Evolutionary conservation across 2,113 vertebrate genomes (phyloP).

Genomic region (Cyanocitta stelleri): DNA sequence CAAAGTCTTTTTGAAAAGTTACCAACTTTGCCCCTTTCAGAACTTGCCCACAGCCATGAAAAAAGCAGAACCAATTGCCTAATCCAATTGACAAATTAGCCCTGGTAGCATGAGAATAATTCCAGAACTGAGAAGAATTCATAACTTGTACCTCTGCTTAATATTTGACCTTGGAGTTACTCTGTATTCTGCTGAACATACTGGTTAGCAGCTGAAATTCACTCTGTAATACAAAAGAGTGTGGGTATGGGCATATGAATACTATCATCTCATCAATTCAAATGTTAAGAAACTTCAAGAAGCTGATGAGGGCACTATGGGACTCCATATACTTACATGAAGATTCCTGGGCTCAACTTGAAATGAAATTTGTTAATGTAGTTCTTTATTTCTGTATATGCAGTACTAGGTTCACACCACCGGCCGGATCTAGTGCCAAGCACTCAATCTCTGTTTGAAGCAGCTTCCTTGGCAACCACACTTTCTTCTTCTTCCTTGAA

Average conservation of each 20-base stretch:
- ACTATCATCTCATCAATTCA: background rate
- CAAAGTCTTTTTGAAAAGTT: background rate
- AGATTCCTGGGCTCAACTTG: background rate
- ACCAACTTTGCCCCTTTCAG: background rate
- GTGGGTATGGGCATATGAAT: background rate
- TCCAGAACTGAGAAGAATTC: background rate
- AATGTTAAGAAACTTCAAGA: background rate
- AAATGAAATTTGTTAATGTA: background rate
- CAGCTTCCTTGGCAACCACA: conserved; percentile 86
- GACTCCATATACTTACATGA: background rate
- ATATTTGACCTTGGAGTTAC: background rate
- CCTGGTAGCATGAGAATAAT: background rate
- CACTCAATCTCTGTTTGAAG: conserved; percentile 81
- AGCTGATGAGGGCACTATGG: background rate
- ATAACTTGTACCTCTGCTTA: background rate
- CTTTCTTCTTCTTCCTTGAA: conserved; percentile 89
- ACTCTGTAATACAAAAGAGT: background rate
- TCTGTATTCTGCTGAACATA: background rate
- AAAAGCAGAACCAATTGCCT: background rate
- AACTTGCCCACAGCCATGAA: background rate
- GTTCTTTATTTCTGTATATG: background rate
- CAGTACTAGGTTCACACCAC: conserved; percentile 78
- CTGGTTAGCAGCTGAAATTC: background rate
- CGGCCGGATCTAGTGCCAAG: conserved; percentile 85
- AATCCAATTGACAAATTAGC: background rate